These are phyloP conservation scores for Anhinga anhinga DNA, from an alignment of 2,113 vertebrate genomes.

Conservation along the genomic window DNA sequence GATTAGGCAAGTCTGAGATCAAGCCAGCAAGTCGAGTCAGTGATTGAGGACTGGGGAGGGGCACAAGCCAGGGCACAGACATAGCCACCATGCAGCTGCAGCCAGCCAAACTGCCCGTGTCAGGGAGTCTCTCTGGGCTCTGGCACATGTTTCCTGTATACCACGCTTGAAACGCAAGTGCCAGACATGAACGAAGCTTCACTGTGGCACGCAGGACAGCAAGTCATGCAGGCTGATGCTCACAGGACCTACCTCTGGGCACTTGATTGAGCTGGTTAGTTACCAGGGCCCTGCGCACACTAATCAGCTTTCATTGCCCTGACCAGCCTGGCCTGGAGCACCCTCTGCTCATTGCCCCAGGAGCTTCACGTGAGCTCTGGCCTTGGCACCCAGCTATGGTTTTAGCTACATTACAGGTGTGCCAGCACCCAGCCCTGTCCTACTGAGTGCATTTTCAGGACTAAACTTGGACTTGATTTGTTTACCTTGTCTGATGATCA, in stretches of 20 bases:
- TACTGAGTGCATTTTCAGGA: background rate
- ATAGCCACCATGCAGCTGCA: background rate
- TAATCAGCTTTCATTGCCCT: background rate
- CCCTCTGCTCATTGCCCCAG: background rate
- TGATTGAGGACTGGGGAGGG: background rate
- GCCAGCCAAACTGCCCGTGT: background rate
- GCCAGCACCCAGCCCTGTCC: background rate
- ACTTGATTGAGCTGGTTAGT: no score
- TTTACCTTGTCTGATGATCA: background rate
- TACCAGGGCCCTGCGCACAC: background rate
- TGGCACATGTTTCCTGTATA: background rate
- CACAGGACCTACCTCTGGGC: background rate
- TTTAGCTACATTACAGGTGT: background rate
- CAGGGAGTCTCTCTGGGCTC: accelerated
- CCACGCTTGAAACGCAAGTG: background rate
- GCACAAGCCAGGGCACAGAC: background rate
- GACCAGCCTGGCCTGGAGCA: background rate
- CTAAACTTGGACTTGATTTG: background rate
- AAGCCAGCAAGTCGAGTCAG: background rate
- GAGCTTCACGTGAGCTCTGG: background rate
- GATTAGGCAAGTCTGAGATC: background rate
- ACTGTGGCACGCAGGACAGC: background rate
- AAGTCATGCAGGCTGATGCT: background rate
- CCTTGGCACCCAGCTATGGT: background rate
- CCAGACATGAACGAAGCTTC: background rate